These are phyloP conservation scores for Proterorhinus semilunaris DNA, from an alignment of 2,113 vertebrate genomes.

Conservation along the genomic window DNA sequence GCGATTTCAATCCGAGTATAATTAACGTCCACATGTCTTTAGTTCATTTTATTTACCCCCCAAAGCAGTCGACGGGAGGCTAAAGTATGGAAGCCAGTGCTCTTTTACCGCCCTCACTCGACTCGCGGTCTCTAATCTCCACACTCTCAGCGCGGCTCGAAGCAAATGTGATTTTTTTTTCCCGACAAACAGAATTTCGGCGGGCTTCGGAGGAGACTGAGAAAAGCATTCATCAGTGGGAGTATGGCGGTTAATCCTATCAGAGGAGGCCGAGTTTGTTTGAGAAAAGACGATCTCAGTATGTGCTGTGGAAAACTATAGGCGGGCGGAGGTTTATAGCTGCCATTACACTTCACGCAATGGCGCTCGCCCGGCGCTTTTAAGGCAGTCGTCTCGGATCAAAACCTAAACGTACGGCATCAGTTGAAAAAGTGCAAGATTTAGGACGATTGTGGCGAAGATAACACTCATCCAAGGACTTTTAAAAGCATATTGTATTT, in stretches of 20 bases:
- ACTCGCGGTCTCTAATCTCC: conserved; percentile 42
- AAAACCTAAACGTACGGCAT: no score
- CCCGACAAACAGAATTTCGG: conserved; percentile 34
- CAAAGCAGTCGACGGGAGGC: conserved; percentile 18
- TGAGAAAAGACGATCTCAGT: neutral
- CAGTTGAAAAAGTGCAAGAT: no score
- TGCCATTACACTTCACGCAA: no score
- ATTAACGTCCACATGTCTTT: neutral
- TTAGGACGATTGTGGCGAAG: no score
- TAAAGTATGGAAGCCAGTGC: conserved; percentile 32
- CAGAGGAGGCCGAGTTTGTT: conserved; percentile 8
- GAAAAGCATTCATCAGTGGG: conserved; percentile 32
- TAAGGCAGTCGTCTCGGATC: no score
- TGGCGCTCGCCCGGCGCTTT: no score
- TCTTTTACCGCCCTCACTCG: conserved; percentile 38
- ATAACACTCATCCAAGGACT: no score
- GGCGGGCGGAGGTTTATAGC: neutral
- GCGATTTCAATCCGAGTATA: neutral
- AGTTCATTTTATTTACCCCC: neutral
- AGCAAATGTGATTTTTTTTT: conserved; percentile 44
- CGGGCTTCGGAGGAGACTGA: conserved; percentile 22
- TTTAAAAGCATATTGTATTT: no score
- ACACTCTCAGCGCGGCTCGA: conserved; percentile 30
- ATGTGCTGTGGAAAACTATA: conserved; percentile 6
- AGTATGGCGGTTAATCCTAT: conserved; percentile 24